These are phyloP conservation scores for Sarcophaga bullata DNA, from an alignment of 1,140 invertebrate genomes.

Conservation along the genomic window DNA sequence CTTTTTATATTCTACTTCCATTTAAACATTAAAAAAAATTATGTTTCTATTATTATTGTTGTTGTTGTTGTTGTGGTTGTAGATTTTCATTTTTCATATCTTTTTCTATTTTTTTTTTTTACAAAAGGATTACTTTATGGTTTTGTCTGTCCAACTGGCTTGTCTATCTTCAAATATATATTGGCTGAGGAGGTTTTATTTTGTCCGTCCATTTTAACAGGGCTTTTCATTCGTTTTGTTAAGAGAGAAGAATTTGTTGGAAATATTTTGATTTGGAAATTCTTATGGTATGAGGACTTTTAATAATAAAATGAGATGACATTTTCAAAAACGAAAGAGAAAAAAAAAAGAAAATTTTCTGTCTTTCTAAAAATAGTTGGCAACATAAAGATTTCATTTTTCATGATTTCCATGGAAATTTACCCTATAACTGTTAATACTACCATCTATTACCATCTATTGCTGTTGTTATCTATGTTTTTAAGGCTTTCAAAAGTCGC, in stretches of 20 bases:
- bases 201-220: neutral
- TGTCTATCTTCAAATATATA: neutral
- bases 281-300: conserved; percentile 8
- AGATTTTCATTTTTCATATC: no score
- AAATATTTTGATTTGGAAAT: neutral
- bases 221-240: neutral
- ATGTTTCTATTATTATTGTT: conserved; percentile 17
- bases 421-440: no score
- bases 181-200: neutral
- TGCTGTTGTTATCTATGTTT: no score
- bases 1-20: neutral
- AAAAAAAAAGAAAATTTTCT: neutral
- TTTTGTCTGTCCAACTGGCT: conserved; percentile 1
- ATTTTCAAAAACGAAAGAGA: no score
- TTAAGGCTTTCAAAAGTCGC: no score
- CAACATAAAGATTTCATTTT: neutral
- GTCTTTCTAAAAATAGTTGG: conserved; percentile 22
- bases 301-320: conserved; percentile 39
- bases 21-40: conserved; percentile 9
- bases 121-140: conserved; percentile 37
- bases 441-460: no score
- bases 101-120: neutral
- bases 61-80: no score
- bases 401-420: no score
- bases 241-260: neutral